These are phyloP conservation scores for Strongylocentrotus purpuratus DNA, from an alignment of 35 echinoderm and acorn worm species.

Conservation along the genomic window DNA sequence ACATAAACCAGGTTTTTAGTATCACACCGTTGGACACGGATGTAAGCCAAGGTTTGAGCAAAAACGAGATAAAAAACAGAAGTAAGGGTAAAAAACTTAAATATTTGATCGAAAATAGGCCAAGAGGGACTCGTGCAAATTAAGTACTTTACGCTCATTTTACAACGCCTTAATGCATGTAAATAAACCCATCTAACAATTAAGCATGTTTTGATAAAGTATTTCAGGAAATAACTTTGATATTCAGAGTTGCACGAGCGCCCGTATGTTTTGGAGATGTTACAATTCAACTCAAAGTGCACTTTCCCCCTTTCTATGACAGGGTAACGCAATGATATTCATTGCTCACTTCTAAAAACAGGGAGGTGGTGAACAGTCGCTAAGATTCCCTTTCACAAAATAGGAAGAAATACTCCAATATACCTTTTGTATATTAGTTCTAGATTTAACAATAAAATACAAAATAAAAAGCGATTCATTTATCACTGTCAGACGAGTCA, in stretches of 20 bases:
- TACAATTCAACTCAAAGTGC: neutral
- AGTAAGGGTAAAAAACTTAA: neutral
- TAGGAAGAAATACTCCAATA: too few species aligned
- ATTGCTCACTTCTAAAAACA: too few species aligned
- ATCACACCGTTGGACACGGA: neutral
- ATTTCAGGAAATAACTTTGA: neutral
- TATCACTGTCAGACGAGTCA: too few species aligned
- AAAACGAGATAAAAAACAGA: neutral
- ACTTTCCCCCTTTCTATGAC: neutral
- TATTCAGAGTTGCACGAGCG: neutral
- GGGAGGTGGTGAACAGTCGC: too few species aligned
- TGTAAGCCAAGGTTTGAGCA: neutral
- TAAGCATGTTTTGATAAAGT: neutral
- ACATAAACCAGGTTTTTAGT: neutral
- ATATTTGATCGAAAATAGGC: neutral
- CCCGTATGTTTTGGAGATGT: too few species aligned
- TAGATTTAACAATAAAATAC: too few species aligned
- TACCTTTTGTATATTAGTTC: too few species aligned
- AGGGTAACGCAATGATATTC: too few species aligned
- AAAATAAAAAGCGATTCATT: too few species aligned
- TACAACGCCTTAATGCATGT: neutral
- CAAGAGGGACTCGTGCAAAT: neutral
- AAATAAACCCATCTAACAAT: conserved; percentile 4
- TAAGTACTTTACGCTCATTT: neutral
- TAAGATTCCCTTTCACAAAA: too few species aligned